phyloP scores from a whole-genome alignment of 1,140 invertebrate genomes.

The Chrysomallon squamiferum region DNA sequence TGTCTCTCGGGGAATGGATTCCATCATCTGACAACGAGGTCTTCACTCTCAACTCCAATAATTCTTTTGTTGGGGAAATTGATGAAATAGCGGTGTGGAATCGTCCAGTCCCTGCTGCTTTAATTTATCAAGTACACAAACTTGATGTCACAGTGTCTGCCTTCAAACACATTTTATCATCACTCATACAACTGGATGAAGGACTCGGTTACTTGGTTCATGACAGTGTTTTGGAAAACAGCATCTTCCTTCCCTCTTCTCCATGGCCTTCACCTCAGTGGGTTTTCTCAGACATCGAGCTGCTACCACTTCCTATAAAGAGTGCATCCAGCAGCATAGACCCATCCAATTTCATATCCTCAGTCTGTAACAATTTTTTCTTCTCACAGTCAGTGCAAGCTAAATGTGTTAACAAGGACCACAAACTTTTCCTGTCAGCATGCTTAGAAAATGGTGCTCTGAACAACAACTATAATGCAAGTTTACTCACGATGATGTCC shows the following conservation, averaged over 20 bases:
- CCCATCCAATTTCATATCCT: constrained; percentile 1
- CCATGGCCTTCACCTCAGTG: constrained; percentile 40
- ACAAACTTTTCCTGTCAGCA: constrained; percentile 14
- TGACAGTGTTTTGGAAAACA: constrained; percentile 22
- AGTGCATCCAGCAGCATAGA: not conserved
- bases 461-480: constrained; percentile 9
- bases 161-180: constrained; percentile 22
- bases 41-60: constrained; percentile 12
- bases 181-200: constrained; percentile 29
- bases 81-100: constrained; percentile 38
- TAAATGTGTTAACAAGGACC: constrained; percentile 14
- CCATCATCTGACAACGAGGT: constrained; percentile 20
- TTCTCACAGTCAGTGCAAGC: constrained; percentile 1
- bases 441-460: constrained; percentile 14
- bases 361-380: constrained; percentile 26
- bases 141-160: constrained; percentile 27
- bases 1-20: constrained; percentile 32
- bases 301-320: constrained; percentile 1
- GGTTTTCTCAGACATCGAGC: constrained; percentile 26
- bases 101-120: constrained; percentile 15
- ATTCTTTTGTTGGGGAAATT: constrained; percentile 22
- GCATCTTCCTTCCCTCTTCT: constrained; percentile 23
- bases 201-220: constrained; percentile 28
- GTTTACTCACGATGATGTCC: constrained; percentile 20
- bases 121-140: constrained; percentile 32